Conservation (phyloP, 2,797 vertebrate genomes). For the Arvicola amphibius region DNA sequence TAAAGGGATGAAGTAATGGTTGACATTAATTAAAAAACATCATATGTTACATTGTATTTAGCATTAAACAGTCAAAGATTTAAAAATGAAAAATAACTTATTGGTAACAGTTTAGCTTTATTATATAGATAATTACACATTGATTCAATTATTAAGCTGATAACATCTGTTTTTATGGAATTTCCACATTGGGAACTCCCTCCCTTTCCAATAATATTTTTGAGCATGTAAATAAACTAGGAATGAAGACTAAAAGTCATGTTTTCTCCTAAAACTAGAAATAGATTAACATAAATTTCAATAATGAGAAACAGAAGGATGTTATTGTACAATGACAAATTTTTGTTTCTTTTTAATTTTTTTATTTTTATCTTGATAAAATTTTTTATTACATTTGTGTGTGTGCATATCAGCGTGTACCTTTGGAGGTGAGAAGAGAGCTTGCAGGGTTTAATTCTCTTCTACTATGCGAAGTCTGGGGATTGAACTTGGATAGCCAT, state of each 20-base stretch:
- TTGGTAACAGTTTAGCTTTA: not conserved
- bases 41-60: not conserved
- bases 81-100: not conserved
- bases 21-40: not conserved
- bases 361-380: not conserved
- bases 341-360: not conserved
- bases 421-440: not conserved
- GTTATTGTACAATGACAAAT: not conserved
- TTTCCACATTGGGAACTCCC: not conserved
- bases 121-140: not conserved
- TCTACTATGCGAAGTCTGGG: too few species aligned
- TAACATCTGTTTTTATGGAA: not conserved
- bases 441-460: not conserved
- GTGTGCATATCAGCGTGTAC: too few species aligned
- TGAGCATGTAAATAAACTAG: not conserved
- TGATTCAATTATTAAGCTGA: not conserved
- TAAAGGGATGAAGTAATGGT: slow-evolving; percentile 5
- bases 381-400: not conserved
- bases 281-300: slow-evolving; percentile 19
- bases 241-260: not conserved
- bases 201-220: slow-evolving; percentile 20
- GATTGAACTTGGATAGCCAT: not conserved
- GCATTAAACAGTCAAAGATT: slow-evolving; percentile 15
- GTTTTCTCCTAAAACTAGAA: not conserved
- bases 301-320: not conserved